Base-by-base conservation (phyloP, 1,140 invertebrate genomes). In the Neodiprion pinetum region DNA sequence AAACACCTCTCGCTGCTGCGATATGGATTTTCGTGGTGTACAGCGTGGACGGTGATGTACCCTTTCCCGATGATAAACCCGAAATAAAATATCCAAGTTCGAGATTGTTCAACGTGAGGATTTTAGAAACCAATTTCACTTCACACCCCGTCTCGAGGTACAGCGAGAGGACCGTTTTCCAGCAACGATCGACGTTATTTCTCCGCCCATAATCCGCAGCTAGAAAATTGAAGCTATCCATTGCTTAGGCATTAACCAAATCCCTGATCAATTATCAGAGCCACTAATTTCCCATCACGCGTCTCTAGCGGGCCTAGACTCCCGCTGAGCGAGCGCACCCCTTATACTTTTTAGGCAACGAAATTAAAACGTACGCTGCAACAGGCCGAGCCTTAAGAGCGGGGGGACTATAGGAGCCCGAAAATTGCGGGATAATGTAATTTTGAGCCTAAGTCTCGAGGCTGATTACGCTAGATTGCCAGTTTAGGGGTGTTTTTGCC, bases 401-500 rank as follows among this genome's bases (percentile, higher is more conserved):
- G 67, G 73, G 75, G 75, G 50, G 75, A 72, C 79, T 81, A 82
- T 77, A 76, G 28, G 78, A 76, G 80, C 78, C 82, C 78, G 84
- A 85, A 84, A 84, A 85, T 85, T 84, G 81, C 82, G 80, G 53
- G 61, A 75, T 85, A 84, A 85, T 80, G 80, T 75, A 84, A 85
- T 85, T 84, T 80, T 73, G 72, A 75, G 73, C 77, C 79, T 82
- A 82, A 83, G 80, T 81, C 78, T 83, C 77, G 82, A 79, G 78
- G 82, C 80, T 81, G 80, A 84, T 85, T 84, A 83, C 78, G 72
- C 74, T 83, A 84, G 83, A 84, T 84, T 84, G 83, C 82, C 79
- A 80, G 81, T 82, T 84, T 83, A 83, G 80, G 81, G 81, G 78
- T 76, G 75, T 76, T 79, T 79, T 80, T 75, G 47, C 74, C 81